Base-by-base conservation (phyloP, 2,797 vertebrate genomes). In the Crenuchus spilurus region DNA sequence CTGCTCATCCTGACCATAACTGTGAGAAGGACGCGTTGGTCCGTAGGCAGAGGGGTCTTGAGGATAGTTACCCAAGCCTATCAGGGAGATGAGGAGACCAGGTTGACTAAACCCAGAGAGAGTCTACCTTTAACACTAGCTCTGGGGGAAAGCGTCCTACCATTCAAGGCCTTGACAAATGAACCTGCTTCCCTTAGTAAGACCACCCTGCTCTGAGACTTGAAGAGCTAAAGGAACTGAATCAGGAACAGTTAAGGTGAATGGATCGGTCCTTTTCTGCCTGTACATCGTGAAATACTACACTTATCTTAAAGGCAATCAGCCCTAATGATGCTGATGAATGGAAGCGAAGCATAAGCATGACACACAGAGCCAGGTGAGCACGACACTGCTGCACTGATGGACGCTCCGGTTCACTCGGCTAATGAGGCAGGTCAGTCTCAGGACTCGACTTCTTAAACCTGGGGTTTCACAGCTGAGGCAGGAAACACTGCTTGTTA, bases 1-100 rank as follows among this genome's bases (percentile, higher is more conserved):
- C 94, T 94, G 94, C 92, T 94, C 95, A 94, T 95, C 94, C 95
- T 94, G 95, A 95, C 92, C 94, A 93, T 92, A 94, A 95, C 85
- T 94, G 91, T 89, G 94, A 93, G 94, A 92, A 93, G 94, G 94
- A 95, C 94, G 94, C 89, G 92, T 87, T 91, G 94, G 93, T 93
- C 92, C 91, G 91, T 91, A 95, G 94, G 95, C 94, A 91, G 93
- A 92, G 85, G 92, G 94, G 92, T 95, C 92, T 94, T 93, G 94
- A 94, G 92, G 92, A 92, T 91, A 94, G 92, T 94, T 90, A 94
- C 93, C 94, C 92, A 95, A 92, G 91, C 95, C 95, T 90, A 92
- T 89, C 86, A 87, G 94, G 93, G 92, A 92, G 91, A 92, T 83
- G 95, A 95, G 90, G 93, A 95, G 91, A 96, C 93, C 94, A 94